phyloP scores from a whole-genome alignment of 2,113 vertebrate species.

The Chionodraco myersi region DNA sequence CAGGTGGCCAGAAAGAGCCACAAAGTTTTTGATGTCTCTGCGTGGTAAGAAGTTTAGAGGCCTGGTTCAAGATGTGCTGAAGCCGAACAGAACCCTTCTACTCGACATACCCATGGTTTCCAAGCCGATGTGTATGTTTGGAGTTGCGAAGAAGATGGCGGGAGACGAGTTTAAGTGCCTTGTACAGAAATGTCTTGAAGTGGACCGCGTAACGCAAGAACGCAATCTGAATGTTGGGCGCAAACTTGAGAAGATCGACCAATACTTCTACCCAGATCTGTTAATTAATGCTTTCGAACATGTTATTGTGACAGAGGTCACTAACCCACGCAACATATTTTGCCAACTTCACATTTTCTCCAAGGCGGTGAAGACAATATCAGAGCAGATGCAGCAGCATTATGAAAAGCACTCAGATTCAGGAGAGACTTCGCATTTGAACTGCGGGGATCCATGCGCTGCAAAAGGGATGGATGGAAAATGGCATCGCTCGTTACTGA shows the following conservation, averaged over 20 bases:
- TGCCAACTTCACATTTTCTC: conserved; percentile 88
- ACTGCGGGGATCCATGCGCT: conserved; percentile 86
- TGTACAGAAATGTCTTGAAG: conserved; percentile 52
- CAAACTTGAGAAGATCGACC: conserved; percentile 38
- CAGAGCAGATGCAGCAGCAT: conserved; percentile 80
- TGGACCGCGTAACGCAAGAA: not conserved
- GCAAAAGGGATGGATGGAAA: conserved; percentile 83
- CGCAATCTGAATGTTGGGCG: conserved; percentile 12
- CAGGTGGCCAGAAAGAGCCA: conserved; percentile 74
- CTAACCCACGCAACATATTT: conserved; percentile 84
- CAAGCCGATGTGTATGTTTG: conserved; percentile 80
- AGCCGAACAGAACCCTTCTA: conserved; percentile 80
- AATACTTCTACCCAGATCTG: conserved; percentile 88
- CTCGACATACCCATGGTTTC: conserved; percentile 83
- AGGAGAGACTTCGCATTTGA: conserved; percentile 57
- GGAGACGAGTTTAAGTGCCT: conserved; percentile 71
- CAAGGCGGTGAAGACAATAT: conserved; percentile 83
- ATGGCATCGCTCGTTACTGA: conserved; percentile 89
- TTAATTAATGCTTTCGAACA: conserved; percentile 81
- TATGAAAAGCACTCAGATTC: conserved; percentile 62
- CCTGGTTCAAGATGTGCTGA: conserved; percentile 84
- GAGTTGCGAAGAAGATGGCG: conserved; percentile 78
- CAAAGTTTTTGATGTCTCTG: conserved; percentile 83
- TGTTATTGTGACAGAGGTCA: conserved; percentile 86
- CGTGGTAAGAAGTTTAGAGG: conserved; percentile 83